Evolutionary conservation across 2,113 vertebrate genomes (phyloP), one percentile per base, ranked within the genome.

Genomic region (Dicaeum eximium): DNA sequence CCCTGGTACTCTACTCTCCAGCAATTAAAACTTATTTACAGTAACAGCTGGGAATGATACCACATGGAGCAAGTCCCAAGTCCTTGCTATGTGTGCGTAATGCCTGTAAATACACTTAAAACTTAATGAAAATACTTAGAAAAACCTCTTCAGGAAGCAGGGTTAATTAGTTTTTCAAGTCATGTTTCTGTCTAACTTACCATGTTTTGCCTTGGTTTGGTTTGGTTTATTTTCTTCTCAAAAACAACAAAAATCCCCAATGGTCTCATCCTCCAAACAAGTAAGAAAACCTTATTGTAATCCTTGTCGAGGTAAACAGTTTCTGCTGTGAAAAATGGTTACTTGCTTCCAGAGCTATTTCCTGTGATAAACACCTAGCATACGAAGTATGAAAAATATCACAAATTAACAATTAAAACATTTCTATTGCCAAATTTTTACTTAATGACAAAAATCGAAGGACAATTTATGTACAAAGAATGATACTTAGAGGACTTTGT

Each of bases 251-350:
- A 53, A 37, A 8, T 15, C 9, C 20, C 5, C 28, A 40, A 15
- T 0, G 0, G 0, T 10, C 2, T 21, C 1, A 1, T 19, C 15
- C 8, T 18, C 31, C 1, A 1, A 69, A 58, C 7, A 37, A 86
- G 44, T 78, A 85, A 16, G 10, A 35, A 64, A 78, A 3, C 7
- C 19, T 64, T 45, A 13, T 15, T 18, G 5, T 56, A 83, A 69
- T 77, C 13, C 7, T 73, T 80, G 21, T 27, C 9, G 22, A 22
- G 24, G 12, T 44, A 56, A 83, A 37, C 17, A 48, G 40, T 60
- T 75, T 73, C 11, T 81, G 17, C 25, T 11, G 30, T 35, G 21
- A 51, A 69, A 88, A 77, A 81, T 11, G 28, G 2, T 21, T 44
- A 13, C 8, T 83, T 82, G 5, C 10, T 88, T 47, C 15, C 31